A percentile compares a stretch with the other conserved stretches of the same genome.
Conservation (phyloP, 2,113 vertebrate species). For the Hyaena hyaena region DNA sequence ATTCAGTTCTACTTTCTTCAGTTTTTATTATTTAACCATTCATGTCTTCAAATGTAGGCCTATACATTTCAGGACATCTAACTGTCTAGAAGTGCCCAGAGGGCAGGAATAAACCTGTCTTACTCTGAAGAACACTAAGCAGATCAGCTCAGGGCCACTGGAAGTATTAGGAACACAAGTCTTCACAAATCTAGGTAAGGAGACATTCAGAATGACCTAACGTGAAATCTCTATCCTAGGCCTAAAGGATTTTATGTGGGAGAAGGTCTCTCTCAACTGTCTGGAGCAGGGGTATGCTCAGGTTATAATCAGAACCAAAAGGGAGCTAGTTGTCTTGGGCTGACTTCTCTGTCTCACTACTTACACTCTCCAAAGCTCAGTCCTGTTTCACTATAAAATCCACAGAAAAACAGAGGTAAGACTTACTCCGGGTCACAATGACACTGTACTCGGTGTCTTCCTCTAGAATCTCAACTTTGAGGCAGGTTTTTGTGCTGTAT, state of each 20-base stretch:
- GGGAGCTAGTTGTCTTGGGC: neutral
- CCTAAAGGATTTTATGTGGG: neutral
- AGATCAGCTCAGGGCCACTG: neutral
- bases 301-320: constrained; percentile 48
- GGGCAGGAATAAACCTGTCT: neutral
- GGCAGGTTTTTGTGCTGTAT: constrained; percentile 93
- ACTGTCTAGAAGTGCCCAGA: neutral
- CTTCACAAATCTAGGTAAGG: neutral
- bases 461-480: constrained; percentile 90
- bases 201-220: neutral
- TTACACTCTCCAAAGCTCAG: constrained; percentile 43
- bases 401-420: constrained; percentile 56
- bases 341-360: constrained; percentile 37
- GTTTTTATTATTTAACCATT: constrained; percentile 44
- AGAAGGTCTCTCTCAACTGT: neutral
- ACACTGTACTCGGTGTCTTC: constrained; percentile 84
- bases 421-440: constrained; percentile 88
- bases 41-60: constrained; percentile 3
- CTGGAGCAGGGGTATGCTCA: neutral
- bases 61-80: neutral
- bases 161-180: neutral
- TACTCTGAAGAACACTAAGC: neutral
- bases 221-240: neutral
- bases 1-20: constrained; percentile 21
- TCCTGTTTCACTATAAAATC: constrained; percentile 49